Conservation (phyloP, 2,888 invertebrate genomes). For the Amblyjoppa fuscipennis region DNA sequence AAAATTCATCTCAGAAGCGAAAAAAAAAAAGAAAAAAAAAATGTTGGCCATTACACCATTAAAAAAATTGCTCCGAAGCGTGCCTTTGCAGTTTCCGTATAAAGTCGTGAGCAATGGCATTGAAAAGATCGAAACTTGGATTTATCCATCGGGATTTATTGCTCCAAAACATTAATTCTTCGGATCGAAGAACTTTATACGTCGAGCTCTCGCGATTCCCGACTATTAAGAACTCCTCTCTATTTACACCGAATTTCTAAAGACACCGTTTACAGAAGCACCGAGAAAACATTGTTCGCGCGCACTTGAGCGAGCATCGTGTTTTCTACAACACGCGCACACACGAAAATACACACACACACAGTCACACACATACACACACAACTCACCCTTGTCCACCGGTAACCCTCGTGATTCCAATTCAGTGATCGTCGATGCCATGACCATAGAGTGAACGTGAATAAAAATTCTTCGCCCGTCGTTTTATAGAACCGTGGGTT, state of each 20-base stretch:
- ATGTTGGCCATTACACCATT: neutral
- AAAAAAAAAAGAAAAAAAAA: neutral
- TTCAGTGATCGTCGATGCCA: constrained; percentile 61
- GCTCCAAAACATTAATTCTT: constrained; percentile 31
- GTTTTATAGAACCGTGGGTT: constrained; percentile 12
- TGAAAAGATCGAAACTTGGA: neutral
- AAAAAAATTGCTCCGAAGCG: neutral
- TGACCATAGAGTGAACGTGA: constrained; percentile 35
- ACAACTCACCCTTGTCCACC: neutral
- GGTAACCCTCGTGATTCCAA: constrained; percentile 50
- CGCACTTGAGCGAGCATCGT: constrained; percentile 53
- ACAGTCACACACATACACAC: neutral
- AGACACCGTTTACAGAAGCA: constrained; percentile 9
- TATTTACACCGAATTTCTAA: constrained; percentile 43
- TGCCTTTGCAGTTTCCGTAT: neutral
- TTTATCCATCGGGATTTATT: constrained; percentile 36
- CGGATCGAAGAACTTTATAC: constrained; percentile 7
- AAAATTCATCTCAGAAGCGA: neutral
- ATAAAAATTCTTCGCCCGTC: constrained; percentile 62
- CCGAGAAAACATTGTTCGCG: constrained; percentile 57
- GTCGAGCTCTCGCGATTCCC: constrained; percentile 3
- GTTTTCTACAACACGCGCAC: constrained; percentile 21
- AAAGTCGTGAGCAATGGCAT: constrained; percentile 17
- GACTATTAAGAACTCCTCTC: constrained; percentile 43
- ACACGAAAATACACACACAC: neutral